These are phyloP conservation scores for Hybos culiciformis DNA, from an alignment of 2,888 invertebrate genomes.

Conservation along the genomic window DNA sequence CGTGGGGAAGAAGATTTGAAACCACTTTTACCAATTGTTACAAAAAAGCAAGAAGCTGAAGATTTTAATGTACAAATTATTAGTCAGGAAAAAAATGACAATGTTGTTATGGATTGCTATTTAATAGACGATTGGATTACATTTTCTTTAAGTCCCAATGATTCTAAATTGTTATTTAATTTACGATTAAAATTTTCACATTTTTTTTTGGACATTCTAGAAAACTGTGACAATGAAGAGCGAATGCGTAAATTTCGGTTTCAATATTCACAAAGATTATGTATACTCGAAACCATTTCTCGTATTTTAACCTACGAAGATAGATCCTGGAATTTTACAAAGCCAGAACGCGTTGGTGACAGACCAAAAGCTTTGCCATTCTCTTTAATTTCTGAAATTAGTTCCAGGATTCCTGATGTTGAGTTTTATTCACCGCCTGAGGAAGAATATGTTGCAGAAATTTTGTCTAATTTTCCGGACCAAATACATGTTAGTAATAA, in stretches of 20 bases:
- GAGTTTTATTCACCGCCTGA: neutral
- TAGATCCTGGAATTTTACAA: constrained; percentile 15
- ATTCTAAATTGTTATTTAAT: constrained; percentile 49
- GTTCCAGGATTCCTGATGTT: neutral
- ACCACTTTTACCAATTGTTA: constrained; percentile 15
- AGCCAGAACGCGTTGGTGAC: constrained; percentile 20
- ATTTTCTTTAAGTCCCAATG: constrained; percentile 51
- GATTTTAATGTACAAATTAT: neutral
- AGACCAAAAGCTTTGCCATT: constrained; percentile 22
- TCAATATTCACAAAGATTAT: constrained; percentile 12
- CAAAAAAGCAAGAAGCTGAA: constrained; percentile 13
- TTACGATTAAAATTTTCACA: constrained; percentile 55
- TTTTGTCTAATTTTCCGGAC: too few relatives aligned
- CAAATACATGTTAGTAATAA: too few relatives aligned
- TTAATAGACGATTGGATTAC: constrained; percentile 62
- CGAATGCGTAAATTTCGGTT: constrained; percentile 17
- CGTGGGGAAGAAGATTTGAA: constrained; percentile 8
- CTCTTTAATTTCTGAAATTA: neutral
- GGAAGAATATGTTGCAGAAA: too few relatives aligned
- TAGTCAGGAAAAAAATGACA: neutral
- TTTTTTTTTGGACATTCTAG: constrained; percentile 19
- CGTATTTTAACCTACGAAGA: constrained; percentile 20
- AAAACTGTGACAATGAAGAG: constrained; percentile 18
- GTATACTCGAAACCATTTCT: constrained; percentile 18
- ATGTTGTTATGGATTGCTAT: constrained; percentile 21